phyloP scores from a whole-genome alignment of 2,113 vertebrate species.

The Eulemur rufifrons region DNA sequence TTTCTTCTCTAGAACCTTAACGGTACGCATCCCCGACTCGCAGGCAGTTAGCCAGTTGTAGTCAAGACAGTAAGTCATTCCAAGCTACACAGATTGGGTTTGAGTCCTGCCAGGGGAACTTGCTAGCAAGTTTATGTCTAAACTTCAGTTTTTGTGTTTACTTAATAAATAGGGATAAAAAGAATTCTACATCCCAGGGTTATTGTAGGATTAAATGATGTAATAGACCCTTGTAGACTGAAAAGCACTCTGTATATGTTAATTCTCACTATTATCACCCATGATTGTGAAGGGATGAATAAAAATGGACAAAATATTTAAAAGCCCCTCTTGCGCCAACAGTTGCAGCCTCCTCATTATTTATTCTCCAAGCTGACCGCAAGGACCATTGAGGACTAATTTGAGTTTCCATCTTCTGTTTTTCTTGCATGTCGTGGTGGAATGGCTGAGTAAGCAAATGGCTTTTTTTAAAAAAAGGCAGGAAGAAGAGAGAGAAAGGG shows the following conservation, averaged over 20 bases:
- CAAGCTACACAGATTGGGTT: neutral
- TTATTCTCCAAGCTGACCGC: neutral
- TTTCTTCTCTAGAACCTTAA: neutral
- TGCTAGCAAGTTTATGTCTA: neutral
- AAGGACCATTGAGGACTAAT: neutral
- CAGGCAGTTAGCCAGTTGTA: neutral
- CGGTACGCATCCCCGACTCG: neutral
- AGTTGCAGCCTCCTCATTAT: neutral
- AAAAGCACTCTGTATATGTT: neutral
- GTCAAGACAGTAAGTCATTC: neutral
- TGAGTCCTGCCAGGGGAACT: neutral
- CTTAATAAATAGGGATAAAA: neutral
- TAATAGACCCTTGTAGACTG: neutral
- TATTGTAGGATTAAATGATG: neutral
- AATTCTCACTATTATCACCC: neutral
- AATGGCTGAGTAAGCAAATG: conserved; percentile 2
- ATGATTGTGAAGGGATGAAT: neutral
- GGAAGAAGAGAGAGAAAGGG: neutral
- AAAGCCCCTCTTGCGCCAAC: neutral
- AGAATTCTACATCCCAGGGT: neutral
- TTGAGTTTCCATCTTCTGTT: conserved; percentile 6
- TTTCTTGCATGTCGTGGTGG: neutral
- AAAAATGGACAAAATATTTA: neutral
- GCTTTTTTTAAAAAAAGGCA: neutral
- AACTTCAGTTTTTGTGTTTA: neutral